These are phyloP conservation scores for Phalacrocorax carbo DNA, from an alignment of 2,113 vertebrate species.

Conservation along the genomic window DNA sequence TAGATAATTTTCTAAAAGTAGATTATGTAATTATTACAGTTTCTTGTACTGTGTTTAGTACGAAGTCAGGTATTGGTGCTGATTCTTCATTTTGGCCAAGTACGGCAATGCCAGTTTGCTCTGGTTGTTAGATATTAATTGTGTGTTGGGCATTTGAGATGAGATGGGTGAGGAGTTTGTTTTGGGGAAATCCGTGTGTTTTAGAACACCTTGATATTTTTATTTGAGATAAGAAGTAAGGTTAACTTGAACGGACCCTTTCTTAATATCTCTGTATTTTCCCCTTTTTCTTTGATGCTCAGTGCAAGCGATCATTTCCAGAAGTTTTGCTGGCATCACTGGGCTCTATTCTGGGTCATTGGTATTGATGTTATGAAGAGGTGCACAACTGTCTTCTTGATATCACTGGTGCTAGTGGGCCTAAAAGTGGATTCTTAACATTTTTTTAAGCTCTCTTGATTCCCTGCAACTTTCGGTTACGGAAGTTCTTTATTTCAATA, in stretches of 20 bases:
- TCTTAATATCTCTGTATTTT: not conserved
- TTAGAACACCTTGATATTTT: not conserved
- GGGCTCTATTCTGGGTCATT: not conserved
- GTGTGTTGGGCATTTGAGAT: not conserved
- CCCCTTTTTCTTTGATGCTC: not conserved
- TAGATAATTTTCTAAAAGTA: slow-evolving; percentile 6
- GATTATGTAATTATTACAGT: not conserved
- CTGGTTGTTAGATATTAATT: not conserved
- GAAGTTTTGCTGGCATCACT: not conserved
- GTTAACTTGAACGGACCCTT: not conserved
- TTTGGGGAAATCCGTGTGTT: not conserved
- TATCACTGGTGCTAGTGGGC: not conserved
- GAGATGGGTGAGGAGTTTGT: not conserved
- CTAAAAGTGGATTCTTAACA: not conserved
- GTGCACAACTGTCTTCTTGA: not conserved
- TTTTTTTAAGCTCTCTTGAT: not conserved
- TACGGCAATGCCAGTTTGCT: not conserved
- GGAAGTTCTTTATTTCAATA: not conserved
- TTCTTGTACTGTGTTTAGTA: not conserved
- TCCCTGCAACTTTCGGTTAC: not conserved
- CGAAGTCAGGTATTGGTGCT: not conserved
- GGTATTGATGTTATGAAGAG: not conserved
- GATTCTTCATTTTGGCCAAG: not conserved
- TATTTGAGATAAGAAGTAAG: not conserved
- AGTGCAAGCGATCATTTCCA: not conserved